These are phyloP conservation scores for Rhadina sibilatrix DNA, from an alignment of 2,113 vertebrate genomes.

Conservation along the genomic window DNA sequence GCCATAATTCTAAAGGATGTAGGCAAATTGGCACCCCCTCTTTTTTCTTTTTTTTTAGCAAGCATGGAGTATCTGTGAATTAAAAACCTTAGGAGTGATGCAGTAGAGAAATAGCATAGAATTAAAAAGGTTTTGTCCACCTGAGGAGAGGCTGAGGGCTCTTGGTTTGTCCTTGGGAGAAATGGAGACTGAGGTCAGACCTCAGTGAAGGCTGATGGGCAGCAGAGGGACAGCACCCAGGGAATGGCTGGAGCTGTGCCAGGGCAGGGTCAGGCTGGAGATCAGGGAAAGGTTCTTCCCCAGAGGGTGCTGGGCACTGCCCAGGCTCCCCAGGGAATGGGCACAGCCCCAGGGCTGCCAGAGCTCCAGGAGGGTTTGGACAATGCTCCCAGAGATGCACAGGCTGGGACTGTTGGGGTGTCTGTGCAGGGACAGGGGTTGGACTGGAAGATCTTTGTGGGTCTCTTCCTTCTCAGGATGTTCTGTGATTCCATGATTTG, in stretches of 20 bases:
- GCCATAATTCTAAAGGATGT: not conserved
- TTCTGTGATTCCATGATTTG: no score
- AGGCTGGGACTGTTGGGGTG: not conserved
- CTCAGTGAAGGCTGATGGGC: not conserved
- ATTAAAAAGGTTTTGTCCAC: not conserved
- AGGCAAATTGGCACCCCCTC: rapidly evolving
- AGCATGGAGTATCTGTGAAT: rapidly evolving
- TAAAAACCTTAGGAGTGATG: not conserved
- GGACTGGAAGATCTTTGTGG: rapidly evolving
- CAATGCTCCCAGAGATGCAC: rapidly evolving
- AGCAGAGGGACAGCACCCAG: not conserved
- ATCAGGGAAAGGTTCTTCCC: not conserved
- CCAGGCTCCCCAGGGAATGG: not conserved
- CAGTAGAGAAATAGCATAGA: not conserved
- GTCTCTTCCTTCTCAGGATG: rapidly evolving
- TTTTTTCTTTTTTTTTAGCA: not conserved
- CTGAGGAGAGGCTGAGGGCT: not conserved
- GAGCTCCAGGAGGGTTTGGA: not conserved
- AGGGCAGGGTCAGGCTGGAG: not conserved
- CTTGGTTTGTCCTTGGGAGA: not conserved
- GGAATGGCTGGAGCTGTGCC: rapidly evolving
- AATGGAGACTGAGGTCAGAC: not conserved
- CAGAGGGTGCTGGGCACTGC: not conserved
- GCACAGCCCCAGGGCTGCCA: not conserved
- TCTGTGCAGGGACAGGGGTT: rapidly evolving